Conservation (phyloP, 1,140 invertebrate species). For the Drosophila ironensis region DNA sequence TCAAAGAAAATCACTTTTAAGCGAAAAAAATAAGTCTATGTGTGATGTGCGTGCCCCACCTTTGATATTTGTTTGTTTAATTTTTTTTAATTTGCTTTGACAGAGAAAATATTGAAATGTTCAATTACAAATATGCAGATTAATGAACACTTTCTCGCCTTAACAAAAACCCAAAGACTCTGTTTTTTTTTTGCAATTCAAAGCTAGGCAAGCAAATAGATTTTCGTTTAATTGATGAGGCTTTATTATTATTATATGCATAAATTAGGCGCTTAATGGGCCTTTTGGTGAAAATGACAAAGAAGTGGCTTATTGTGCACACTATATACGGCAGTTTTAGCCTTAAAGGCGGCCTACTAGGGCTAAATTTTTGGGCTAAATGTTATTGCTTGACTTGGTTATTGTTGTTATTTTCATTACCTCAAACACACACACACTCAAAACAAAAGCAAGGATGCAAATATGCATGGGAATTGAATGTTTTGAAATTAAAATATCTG, state of each 20-base stretch:
- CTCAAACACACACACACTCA: conserved; percentile 1
- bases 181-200: conserved; percentile 19
- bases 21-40: neutral
- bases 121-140: conserved; percentile 13
- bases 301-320: no score
- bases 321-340: no score
- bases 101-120: neutral
- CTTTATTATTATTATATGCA: conserved; percentile 8
- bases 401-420: conserved; percentile 49
- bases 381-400: conserved; percentile 54
- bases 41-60: conserved; percentile 1
- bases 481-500: conserved; percentile 72
- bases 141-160: conserved; percentile 7
- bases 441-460: conserved; percentile 24
- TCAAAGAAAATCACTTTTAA: conserved; percentile 11
- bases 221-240: conserved; percentile 9
- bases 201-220: neutral
- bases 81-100: no score
- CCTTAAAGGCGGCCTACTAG: no score
- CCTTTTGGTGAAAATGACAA: no score
- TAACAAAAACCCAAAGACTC: conserved; percentile 12
- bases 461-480: conserved; percentile 63
- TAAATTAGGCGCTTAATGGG: neutral
- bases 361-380: conserved; percentile 48
- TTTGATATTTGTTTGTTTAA: no score